Conservation (phyloP, 2,888 invertebrate genomes). For the Shargacucullia verbasci region DNA sequence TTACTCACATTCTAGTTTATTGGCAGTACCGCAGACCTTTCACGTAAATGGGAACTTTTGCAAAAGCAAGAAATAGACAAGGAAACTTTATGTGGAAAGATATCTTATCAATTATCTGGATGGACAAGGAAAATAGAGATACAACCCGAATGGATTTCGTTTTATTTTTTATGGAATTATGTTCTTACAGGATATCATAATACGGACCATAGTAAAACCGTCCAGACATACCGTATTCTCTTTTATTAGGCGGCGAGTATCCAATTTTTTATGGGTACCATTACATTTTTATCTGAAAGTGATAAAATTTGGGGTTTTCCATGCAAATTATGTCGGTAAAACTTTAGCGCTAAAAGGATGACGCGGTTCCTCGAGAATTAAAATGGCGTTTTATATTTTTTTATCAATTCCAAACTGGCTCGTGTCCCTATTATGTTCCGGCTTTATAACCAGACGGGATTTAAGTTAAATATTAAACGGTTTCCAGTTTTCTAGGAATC, state of each 20-base stretch:
- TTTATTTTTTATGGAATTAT: conserved; percentile 25
- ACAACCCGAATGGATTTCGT: conserved; percentile 10
- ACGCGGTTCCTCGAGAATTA: conserved; percentile 16
- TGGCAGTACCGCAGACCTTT: no score
- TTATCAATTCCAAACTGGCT: conserved; percentile 18
- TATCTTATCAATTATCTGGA: background rate
- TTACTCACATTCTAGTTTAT: no score
- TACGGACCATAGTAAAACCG: conserved; percentile 23
- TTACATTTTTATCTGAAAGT: conserved; percentile 28
- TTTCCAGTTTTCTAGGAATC: no score
- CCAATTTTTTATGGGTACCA: conserved; percentile 15
- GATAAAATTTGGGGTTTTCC: conserved; percentile 28
- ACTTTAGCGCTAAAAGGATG: conserved; percentile 13
- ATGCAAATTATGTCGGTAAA: conserved; percentile 27
- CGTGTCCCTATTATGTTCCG: no score
- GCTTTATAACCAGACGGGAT: no score
- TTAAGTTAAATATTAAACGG: no score
- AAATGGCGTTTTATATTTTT: conserved; percentile 17
- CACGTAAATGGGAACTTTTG: no score
- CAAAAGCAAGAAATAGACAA: no score
- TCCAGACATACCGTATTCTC: conserved; percentile 29
- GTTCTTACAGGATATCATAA: conserved; percentile 1
- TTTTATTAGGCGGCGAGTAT: conserved; percentile 11
- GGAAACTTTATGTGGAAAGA: no score
- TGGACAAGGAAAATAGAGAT: conserved; percentile 13